Conservation (phyloP, 2,888 invertebrate species). For the Cataglyphis albicans region DNA sequence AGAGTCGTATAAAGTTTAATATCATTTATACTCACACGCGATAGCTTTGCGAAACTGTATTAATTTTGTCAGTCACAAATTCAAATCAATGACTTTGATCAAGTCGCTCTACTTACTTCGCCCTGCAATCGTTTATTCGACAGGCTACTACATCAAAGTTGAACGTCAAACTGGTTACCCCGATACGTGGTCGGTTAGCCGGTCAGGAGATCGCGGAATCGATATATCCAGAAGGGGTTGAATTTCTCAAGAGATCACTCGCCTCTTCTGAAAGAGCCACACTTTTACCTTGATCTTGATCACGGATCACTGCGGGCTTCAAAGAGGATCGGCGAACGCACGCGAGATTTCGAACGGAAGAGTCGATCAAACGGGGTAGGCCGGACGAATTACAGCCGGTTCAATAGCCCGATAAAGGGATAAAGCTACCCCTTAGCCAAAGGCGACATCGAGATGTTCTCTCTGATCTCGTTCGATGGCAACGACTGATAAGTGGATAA, state of each 20-base stretch:
- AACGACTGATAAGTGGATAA: constrained; percentile 63
- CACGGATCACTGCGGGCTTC: constrained; percentile 63
- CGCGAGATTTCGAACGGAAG: constrained; percentile 67
- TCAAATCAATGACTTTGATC: not conserved
- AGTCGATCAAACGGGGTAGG: constrained; percentile 69
- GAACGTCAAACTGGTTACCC: constrained; percentile 29
- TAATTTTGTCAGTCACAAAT: not conserved
- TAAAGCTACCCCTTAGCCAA: constrained; percentile 55
- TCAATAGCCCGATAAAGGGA: constrained; percentile 56
- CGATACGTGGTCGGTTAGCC: constrained; percentile 33
- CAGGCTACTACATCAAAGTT: constrained; percentile 31
- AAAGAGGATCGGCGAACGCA: constrained; percentile 61
- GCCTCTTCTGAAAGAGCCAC: constrained; percentile 13
- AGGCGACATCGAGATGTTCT: constrained; percentile 67
- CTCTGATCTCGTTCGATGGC: constrained; percentile 70
- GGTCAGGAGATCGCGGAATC: constrained; percentile 23
- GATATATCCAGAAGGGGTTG: constrained; percentile 11
- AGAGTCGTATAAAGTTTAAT: not conserved
- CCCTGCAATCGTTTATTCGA: not conserved
- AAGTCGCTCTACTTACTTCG: not conserved
- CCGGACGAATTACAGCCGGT: constrained; percentile 65
- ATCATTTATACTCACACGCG: not conserved
- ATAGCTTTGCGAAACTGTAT: constrained; percentile 3
- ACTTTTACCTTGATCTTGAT: constrained; percentile 55
- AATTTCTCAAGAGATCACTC: constrained; percentile 31